phyloP scores from a whole-genome alignment of 2,888 invertebrate genomes.

The Nomada hirtipes region DNA sequence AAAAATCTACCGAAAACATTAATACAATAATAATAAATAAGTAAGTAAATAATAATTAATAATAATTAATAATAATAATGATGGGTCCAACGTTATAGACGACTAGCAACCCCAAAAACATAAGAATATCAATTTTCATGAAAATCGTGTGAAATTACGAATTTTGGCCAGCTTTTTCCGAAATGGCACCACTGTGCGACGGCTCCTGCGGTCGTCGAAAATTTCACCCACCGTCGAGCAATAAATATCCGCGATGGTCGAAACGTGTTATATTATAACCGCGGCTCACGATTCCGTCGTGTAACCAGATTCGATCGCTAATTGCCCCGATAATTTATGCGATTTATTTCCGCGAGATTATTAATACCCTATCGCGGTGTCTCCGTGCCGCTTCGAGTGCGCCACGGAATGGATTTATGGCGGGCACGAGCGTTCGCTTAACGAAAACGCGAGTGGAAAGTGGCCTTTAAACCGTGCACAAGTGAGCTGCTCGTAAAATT shows the following conservation, averaged over 20 bases:
- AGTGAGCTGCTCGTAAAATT: slow-evolving; percentile 65
- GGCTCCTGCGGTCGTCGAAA: background rate
- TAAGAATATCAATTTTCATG: too few species aligned
- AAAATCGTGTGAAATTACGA: too few species aligned
- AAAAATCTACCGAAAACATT: too few species aligned
- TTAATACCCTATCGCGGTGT: slow-evolving; percentile 39
- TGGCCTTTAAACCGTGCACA: slow-evolving; percentile 61
- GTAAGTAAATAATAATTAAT: too few species aligned
- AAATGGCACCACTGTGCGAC: too few species aligned
- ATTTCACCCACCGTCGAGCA: slow-evolving; percentile 13
- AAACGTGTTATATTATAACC: slow-evolving; percentile 13
- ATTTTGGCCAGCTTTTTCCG: too few species aligned
- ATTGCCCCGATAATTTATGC: slow-evolving; percentile 50
- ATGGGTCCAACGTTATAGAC: too few species aligned
- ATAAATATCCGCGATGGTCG: slow-evolving; percentile 8
- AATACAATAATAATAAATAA: too few species aligned
- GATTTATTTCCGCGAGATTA: slow-evolving; percentile 36
- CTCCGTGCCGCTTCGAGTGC: slow-evolving; percentile 18
- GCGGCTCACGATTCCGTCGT: slow-evolving; percentile 26
- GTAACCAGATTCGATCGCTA: slow-evolving; percentile 54
- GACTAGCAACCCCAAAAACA: too few species aligned
- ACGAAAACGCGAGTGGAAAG: slow-evolving; percentile 71
- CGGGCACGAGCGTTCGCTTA: slow-evolving; percentile 40
- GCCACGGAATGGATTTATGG: slow-evolving; percentile 58
- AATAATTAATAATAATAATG: too few species aligned